Evolutionary conservation across 2,797 vertebrate genomes (phyloP).

Genomic region (Onychomys leucogaster): DNA sequence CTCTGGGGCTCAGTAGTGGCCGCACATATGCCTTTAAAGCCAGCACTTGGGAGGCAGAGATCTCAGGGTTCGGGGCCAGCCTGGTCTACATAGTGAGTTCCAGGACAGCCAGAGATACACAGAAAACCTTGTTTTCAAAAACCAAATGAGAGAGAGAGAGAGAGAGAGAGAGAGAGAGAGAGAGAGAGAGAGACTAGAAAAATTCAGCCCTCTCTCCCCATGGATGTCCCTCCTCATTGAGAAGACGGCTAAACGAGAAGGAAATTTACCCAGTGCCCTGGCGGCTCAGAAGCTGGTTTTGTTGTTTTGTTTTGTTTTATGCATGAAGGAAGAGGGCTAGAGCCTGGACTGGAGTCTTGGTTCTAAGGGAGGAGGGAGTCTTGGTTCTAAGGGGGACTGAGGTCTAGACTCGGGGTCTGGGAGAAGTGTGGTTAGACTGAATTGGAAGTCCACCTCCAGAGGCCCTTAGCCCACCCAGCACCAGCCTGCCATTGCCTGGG

Average conservation of each 20-base stretch:
- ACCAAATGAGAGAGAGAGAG: background rate
- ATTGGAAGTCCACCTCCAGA: background rate
- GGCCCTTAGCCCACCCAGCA: no score
- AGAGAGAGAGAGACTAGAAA: background rate
- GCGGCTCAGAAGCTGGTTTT: background rate
- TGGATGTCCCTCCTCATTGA: background rate
- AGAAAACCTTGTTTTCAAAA: background rate
- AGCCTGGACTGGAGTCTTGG: background rate
- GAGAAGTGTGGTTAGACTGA: background rate
- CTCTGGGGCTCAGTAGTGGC: background rate
- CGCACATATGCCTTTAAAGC: fast-evolving
- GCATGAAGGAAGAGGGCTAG: background rate
- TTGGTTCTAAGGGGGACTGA: background rate
- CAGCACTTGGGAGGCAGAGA: background rate
- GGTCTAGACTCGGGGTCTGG: background rate
- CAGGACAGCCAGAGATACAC: background rate
- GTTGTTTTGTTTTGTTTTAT: background rate
- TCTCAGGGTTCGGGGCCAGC: background rate
- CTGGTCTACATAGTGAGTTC: background rate
- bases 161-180: background rate
- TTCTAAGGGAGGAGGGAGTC: background rate
- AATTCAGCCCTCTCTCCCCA: background rate
- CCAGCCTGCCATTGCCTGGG: background rate
- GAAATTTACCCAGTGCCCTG: background rate
- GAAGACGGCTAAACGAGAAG: background rate